These are phyloP conservation scores for Craterocephalus amniculus DNA, from an alignment of 2,797 vertebrate species.

Conservation along the genomic window DNA sequence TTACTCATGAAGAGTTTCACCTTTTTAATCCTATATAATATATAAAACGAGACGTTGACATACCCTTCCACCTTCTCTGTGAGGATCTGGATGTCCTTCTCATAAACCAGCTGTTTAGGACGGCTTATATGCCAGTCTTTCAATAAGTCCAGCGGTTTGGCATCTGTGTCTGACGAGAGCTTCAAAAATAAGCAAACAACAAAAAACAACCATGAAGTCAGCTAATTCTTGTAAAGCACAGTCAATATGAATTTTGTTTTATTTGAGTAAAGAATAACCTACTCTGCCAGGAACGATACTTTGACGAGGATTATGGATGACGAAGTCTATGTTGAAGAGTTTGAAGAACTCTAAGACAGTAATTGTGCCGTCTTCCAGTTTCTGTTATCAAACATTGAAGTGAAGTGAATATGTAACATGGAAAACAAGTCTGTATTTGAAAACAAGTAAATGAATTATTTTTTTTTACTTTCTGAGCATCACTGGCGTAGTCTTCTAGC, in stretches of 20 bases:
- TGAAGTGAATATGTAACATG: background rate
- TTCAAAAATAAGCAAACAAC: slow-evolving; percentile 44
- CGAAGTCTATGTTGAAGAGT: slow-evolving; percentile 89
- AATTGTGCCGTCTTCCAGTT: slow-evolving; percentile 87
- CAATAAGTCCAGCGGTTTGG: slow-evolving; percentile 81
- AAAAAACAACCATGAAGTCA: background rate
- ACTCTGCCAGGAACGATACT: slow-evolving; percentile 89
- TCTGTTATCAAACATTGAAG: slow-evolving; percentile 78
- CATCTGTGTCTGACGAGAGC: slow-evolving; percentile 67
- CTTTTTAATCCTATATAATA: background rate
- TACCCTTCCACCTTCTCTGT: slow-evolving; percentile 86
- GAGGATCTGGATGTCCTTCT: slow-evolving; percentile 85
- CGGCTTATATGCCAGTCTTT: slow-evolving; percentile 84
- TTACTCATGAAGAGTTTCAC: background rate
- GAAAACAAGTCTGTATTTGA: background rate
- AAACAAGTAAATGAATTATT: background rate
- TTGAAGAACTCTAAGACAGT: slow-evolving; percentile 91
- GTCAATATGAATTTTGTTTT: background rate
- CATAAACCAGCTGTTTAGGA: slow-evolving; percentile 89
- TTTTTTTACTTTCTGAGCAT: slow-evolving; percentile 86
- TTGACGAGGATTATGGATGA: slow-evolving; percentile 92
- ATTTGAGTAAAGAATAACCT: slow-evolving; percentile 18
- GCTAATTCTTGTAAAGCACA: background rate
- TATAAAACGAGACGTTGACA: slow-evolving; percentile 22
- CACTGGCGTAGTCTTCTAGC: slow-evolving; percentile 85